Conservation (phyloP, 1,140 invertebrate genomes). For the Hetaerina americana region DNA sequence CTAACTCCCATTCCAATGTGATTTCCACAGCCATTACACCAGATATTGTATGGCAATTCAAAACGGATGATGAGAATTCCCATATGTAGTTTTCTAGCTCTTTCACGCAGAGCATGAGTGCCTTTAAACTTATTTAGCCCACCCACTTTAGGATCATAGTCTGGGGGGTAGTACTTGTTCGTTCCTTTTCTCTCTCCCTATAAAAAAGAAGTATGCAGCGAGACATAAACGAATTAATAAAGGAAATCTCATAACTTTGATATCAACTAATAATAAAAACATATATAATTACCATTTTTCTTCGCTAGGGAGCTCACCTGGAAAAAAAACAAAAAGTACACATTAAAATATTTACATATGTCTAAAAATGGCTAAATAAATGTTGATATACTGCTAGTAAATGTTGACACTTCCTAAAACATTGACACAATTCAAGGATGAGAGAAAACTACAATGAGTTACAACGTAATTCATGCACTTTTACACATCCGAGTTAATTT, state of each 20-base stretch:
- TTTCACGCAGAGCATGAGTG: conserved; percentile 89
- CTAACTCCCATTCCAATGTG: conserved; percentile 98
- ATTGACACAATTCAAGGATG: too few relatives aligned
- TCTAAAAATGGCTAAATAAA: too few relatives aligned
- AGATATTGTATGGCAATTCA: conserved; percentile 99
- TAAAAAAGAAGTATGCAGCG: neutral
- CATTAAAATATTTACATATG: too few relatives aligned
- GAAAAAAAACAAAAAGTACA: too few relatives aligned
- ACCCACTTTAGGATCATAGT: conserved; percentile 88
- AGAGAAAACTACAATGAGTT: too few relatives aligned
- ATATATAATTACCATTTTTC: neutral
- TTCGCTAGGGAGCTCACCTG: too few relatives aligned
- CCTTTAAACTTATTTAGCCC: conserved; percentile 89
- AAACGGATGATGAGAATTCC: conserved; percentile 97
- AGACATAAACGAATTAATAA: neutral
- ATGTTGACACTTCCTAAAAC: too few relatives aligned
- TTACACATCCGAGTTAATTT: too few relatives aligned
- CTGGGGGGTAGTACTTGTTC: conserved; percentile 97
- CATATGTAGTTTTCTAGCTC: conserved; percentile 84
- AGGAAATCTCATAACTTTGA: neutral
- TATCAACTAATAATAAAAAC: neutral
- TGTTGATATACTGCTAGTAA: too few relatives aligned
- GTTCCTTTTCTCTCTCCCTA: conserved; percentile 94
- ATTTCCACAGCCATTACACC: conserved; percentile 95
- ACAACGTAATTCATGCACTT: too few relatives aligned